Base-by-base conservation (phyloP, 92 coral and sea anemone species). In the Galaxea fascicularis region DNA sequence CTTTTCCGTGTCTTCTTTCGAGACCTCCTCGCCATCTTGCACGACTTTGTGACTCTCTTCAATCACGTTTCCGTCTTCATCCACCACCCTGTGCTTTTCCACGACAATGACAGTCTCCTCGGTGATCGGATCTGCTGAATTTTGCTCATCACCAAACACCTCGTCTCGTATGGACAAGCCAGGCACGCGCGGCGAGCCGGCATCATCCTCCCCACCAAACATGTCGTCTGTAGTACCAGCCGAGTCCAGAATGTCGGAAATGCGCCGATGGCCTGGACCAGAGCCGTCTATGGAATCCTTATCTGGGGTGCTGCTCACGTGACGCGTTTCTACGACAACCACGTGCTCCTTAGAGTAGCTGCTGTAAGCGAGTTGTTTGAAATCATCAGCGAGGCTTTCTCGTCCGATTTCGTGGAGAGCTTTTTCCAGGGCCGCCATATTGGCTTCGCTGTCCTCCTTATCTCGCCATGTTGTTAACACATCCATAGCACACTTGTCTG, bases 351-450 rank as follows among this genome's bases (percentile, higher is more conserved):
- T 90, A 22, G 95, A 80, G 80, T 96, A 96, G 85, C 98, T 96
- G n/a, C 96, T 90, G 79, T 97, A 94, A 8, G 99, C 99, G 57
- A 97, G 89, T 26, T 85, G 89, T 70, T 97, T 97, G 90, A 97
- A 97, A 58, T 97, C 92, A 4, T 88, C 87, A 7, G 86, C 74
- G 73, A 97, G 82, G 76, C 94, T 98, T 26, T 88, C 97, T 47
- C 99, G 95, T 70, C 93, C 94, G 65, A 91, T 91, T 68, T 88
- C 91, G 59, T 83, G 90, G 46, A 97, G 94, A 22, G 98, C 95
- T 60, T 85, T 70, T 77, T 97, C 98, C 30, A 97, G 88, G 64
- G 90, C 78, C 24, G 94, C 95, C 99, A 97, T 94, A 63, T 80
- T 94, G 64, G 99, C 98, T 73, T 96, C 97, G 20, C 89, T 77